Conservation (phyloP, 1,140 invertebrate species). For the Bicyclus anynana region DNA sequence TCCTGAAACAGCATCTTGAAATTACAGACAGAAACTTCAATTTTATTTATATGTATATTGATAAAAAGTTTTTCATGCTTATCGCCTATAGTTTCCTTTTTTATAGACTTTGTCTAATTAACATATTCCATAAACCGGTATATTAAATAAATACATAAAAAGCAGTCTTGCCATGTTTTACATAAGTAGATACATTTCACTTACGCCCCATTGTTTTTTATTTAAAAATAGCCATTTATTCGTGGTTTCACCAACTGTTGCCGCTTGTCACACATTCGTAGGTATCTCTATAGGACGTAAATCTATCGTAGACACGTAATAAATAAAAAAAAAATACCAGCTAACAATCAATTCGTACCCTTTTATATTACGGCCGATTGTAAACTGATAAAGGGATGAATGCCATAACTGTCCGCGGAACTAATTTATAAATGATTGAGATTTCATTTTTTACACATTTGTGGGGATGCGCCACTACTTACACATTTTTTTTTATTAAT, state of each 20-base stretch:
- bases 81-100: too few relatives aligned
- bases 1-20: too few relatives aligned
- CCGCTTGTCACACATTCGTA: neutral
- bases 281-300: slow-evolving; percentile 34
- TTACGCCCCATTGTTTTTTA: neutral
- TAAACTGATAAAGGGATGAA: slow-evolving; percentile 73
- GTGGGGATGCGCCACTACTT: neutral
- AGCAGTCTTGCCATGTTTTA: too few relatives aligned
- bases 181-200: neutral
- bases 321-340: slow-evolving; percentile 48
- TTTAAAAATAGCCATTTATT: too few relatives aligned
- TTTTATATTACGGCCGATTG: slow-evolving; percentile 71
- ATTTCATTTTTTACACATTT: slow-evolving; percentile 62
- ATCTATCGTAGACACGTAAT: slow-evolving; percentile 47
- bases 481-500: neutral
- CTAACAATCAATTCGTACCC: slow-evolving; percentile 63
- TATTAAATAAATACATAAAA: too few relatives aligned
- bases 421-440: slow-evolving; percentile 76
- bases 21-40: too few relatives aligned
- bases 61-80: too few relatives aligned
- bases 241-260: neutral
- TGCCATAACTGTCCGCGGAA: slow-evolving; percentile 63
- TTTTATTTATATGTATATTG: too few relatives aligned
- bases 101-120: too few relatives aligned
- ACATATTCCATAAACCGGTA: too few relatives aligned